Evolutionary conservation across 2,888 invertebrate species (phyloP).

Genomic region (Andrena bucephala): DNA sequence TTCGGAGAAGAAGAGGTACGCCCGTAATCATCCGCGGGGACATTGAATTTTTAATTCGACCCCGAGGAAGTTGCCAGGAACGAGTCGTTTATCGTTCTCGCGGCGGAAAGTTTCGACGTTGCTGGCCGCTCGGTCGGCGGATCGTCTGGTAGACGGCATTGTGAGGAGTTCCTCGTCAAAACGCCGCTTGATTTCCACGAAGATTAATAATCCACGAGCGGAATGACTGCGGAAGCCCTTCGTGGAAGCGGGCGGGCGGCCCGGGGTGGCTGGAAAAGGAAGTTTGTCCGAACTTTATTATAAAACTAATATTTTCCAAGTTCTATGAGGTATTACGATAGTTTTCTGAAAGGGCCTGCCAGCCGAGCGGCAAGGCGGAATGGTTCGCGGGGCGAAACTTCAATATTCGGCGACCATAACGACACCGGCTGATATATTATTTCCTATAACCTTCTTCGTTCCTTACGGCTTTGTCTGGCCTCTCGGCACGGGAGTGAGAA

Average conservation of each 20-base stretch:
- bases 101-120: slow-evolving; percentile 36
- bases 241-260: slow-evolving; percentile 1
- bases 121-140: slow-evolving; percentile 5
- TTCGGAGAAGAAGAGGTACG: neutral
- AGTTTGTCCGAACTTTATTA: slow-evolving; percentile 76
- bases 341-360: slow-evolving; percentile 75
- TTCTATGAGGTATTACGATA: slow-evolving; percentile 78
- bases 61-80: neutral
- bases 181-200: slow-evolving; percentile 66
- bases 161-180: slow-evolving; percentile 61
- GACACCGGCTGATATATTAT: slow-evolving; percentile 79
- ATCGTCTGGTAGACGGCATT: slow-evolving; percentile 34
- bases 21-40: neutral
- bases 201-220: slow-evolving; percentile 72
- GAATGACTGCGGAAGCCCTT: slow-evolving; percentile 55
- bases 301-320: slow-evolving; percentile 77
- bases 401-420: slow-evolving; percentile 80
- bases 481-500: slow-evolving; percentile 23
- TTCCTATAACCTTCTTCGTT: slow-evolving; percentile 76
- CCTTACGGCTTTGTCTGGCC: slow-evolving; percentile 58
- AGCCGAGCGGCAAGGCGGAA: slow-evolving; percentile 67
- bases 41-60: slow-evolving; percentile 58
- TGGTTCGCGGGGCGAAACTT: slow-evolving; percentile 73
- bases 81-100: slow-evolving; percentile 33
- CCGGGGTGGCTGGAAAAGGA: slow-evolving; percentile 24